A percentile compares a stretch with the other conserved stretches of the same genome.
Conservation (phyloP, 2,888 invertebrate species). For the Megalurothrips usitatus region DNA sequence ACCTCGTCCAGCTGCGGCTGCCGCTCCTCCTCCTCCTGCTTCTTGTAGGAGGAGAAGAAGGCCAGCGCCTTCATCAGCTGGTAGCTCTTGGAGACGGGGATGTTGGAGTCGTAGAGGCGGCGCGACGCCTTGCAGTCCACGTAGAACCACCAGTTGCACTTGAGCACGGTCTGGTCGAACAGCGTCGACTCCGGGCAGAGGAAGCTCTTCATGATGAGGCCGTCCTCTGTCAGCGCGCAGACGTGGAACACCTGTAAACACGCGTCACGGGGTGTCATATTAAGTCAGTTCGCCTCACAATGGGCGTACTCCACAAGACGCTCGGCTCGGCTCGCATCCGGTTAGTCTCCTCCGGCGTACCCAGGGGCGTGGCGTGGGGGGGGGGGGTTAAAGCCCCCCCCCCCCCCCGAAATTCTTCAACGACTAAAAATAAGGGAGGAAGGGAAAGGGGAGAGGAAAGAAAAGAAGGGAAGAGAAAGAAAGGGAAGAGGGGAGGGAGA, state of each 20-base stretch:
- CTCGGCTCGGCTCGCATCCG: no score
- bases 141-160: conserved; percentile 94
- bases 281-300: no score
- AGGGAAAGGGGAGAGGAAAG: no score
- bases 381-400: no score
- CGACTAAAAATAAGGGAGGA: no score
- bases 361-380: no score
- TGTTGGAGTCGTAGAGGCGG: conserved; percentile 80
- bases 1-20: not conserved
- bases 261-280: conserved; percentile 17
- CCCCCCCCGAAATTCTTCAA: no score
- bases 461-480: no score
- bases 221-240: conserved; percentile 83
- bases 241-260: conserved; percentile 78
- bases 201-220: conserved; percentile 85
- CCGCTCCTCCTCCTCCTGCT: conserved; percentile 46
- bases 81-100: conserved; percentile 85
- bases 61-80: conserved; percentile 86
- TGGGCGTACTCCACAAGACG: no score
- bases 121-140: conserved; percentile 81
- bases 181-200: conserved; percentile 85
- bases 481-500: no score
- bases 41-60: conserved; percentile 81
- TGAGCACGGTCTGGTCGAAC: conserved; percentile 85
- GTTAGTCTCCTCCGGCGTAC: no score